Evolutionary conservation across 2,888 invertebrate genomes (phyloP), one percentile per base, ranked within the genome.

Genomic region (Coenonympha glycerion): DNA sequence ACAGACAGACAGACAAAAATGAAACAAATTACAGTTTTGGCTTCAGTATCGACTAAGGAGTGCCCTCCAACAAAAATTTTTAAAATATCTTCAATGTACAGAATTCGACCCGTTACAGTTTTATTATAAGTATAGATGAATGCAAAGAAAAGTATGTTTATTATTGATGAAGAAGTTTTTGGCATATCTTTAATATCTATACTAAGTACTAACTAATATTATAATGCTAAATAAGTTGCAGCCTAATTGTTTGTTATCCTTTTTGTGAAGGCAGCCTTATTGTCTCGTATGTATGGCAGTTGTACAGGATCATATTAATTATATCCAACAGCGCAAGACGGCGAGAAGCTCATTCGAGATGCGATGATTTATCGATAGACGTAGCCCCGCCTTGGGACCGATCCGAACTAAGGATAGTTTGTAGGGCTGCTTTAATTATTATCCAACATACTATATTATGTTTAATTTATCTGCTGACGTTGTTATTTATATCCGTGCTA

Each of bases 351-450:
- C 68, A 73, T 78, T 79, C 75, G 79, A 79, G 74, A 76, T 68
- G 70, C 71, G 75, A 80, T 84, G 84, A 84, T 84, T 82, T 79
- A 84, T 84, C 80, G 84, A 82, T 79, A 80, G 71, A 65, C 65
- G 63, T 62, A 68, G 64, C 71, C 68, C 69, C 73, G 68, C 68
- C 65, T 55, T 58, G 73, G 71, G 73, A 69, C 66, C 68, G 64
- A 64, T 69, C 59, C 55, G 39, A 52, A 63, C 61, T 63, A 60
- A 72, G 73, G 72, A 75, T 74, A 71, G 63, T 68, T 69, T 39
- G 63, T 65, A 63, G 66, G 63, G 64, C 71, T 66, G 70, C 71
- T 75, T 76, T 78, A 76, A 79, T 81, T 76, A 79, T 73, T 45
- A 34, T 34, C 45, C 34, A 21, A 21, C 31, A 31, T 4, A 24